Conservation (phyloP, 2,113 vertebrate genomes). For the Corythornis madagascariensis region DNA sequence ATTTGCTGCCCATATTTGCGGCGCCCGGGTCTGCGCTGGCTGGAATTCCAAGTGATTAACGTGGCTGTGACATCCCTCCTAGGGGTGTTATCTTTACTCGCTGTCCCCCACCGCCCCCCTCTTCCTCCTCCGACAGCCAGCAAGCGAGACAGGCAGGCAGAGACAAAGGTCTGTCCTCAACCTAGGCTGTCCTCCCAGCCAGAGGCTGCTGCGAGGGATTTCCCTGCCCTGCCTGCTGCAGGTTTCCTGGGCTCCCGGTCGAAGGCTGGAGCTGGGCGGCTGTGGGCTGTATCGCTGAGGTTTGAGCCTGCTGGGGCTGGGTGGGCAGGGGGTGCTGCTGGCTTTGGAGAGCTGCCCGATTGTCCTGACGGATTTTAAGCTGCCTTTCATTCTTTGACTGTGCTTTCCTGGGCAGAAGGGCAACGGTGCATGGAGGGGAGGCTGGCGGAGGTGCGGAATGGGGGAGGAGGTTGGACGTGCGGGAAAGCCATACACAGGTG, state of each 20-base stretch:
- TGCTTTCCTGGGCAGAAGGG: background rate
- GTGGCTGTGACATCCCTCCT: conserved; percentile 65
- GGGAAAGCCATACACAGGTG: conserved; percentile 26
- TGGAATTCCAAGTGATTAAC: conserved; percentile 67
- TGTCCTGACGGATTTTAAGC: background rate
- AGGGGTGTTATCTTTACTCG: conserved; percentile 66
- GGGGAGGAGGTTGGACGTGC: background rate
- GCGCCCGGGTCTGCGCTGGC: background rate
- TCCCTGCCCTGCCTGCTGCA: conserved; percentile 33
- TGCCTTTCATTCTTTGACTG: conserved; percentile 37
- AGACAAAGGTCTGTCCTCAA: conserved; percentile 70
- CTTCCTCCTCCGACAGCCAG: conserved; percentile 48
- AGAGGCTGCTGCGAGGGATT: conserved; percentile 49
- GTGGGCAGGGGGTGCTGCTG: conserved; percentile 12
- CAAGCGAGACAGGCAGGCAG: conserved; percentile 50
- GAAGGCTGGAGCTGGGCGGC: background rate
- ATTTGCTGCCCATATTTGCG: conserved; percentile 67
- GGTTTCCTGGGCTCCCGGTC: conserved; percentile 31
- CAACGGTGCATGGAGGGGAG: conserved; percentile 23
- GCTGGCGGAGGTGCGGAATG: background rate
- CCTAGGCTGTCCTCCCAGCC: conserved; percentile 41
- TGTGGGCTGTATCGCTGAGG: background rate
- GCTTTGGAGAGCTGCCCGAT: background rate
- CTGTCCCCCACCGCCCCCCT: conserved; percentile 59
- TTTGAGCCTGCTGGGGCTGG: conserved; percentile 47